Base-by-base conservation (phyloP, 2,888 invertebrate genomes). In the Drosophila anomelani region DNA sequence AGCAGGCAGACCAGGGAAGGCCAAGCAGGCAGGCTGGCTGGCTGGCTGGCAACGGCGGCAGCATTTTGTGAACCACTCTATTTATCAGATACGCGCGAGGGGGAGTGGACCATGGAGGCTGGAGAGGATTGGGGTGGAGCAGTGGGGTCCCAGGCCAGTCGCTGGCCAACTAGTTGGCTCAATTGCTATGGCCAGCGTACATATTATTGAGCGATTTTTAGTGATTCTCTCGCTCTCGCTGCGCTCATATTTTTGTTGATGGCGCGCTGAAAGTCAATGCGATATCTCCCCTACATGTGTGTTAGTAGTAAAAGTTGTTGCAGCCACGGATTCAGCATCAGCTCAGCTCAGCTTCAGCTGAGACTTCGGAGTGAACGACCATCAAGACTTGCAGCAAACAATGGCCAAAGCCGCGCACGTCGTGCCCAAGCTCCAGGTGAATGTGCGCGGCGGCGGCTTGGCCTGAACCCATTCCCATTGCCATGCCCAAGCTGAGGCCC, bases 21-120 rank as follows among this genome's bases (percentile, higher is more conserved):
- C 9, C 43, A 43, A 26, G 23, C 17, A 47, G 29, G 47, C 29
- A 15, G 23, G 15, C 44, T 10, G 44, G 46, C 46, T 15, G 26
- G 46, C n/a, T 17, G 17, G 32, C 49, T 49, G 51, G 51, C 74
- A 79, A 77, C 80, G 75, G 75, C 75, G 83, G 81, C 88, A 87
- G 81, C 88, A 88, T 89, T 90, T 88, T 88, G 89, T 90, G 89
- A 89, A 89, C 90, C 90, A 90, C 88, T 88, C 88, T 90, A 88
- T 88, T 88, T 88, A 88, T 88, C 88, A 85, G 88, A 88, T 88
- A 83, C 77, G 73, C 76, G 75, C 29, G 79, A 49, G 79, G 76
- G 73, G 68, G 70, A 68, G 63, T 55, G 51, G 43, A 47, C 51
- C 20, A 20, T 5, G 36, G 43, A 29, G 47, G 15, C 43, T 34